Base-by-base conservation (phyloP, 2,113 vertebrate species). In the Charina bottae region DNA sequence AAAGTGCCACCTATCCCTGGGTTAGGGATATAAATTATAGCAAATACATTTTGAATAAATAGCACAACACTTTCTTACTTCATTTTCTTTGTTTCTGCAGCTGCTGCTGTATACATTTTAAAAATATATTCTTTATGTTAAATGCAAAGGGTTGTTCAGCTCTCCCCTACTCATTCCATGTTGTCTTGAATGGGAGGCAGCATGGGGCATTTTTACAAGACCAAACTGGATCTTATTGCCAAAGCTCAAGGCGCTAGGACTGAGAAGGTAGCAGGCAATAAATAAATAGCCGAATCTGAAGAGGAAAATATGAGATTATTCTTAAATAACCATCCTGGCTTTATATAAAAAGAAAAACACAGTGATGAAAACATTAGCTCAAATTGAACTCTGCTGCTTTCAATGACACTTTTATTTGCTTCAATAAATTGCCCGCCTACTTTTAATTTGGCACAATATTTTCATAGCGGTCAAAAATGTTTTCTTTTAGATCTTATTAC, bases 361-460 rank as follows among this genome's bases (percentile, higher is more conserved):
- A 23, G 59, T 83, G 68, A 88, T 83, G 85, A 92, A 88, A 88
- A 59, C 19, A 78, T 87, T 83, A 46, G 62, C 54, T 92, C 37
- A 88, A 12, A 9, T 15, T 83, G 42, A 88, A 60, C 72, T 49
- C 68, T 58, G 5, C 54, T 59, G 26, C 26, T 26, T 91, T 78
- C 37, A 23, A 7, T 49, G 68, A 83, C 37, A 60, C 37, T 21
- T 42, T 42, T 87, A 78, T 88, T 92, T 60, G 55, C 64, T 88
- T 53, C 54, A 92, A 15, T 59, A 42, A 83, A 88, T 60, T 92
- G 86, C 68, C 46, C 68, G 60, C 60, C 64, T 58, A 33, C 19
- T 83, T 56, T 88, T 87, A 87, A 91, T 78, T 78, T 78, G 24
- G 2, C 84, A 91, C 62, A 91, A 55, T 91, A 58, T 88, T 83